Percentiles rank a stretch among this genome's conserved stretches.
Conservation (phyloP, 2,888 invertebrate species). For the Hypselothyrea guttata region DNA sequence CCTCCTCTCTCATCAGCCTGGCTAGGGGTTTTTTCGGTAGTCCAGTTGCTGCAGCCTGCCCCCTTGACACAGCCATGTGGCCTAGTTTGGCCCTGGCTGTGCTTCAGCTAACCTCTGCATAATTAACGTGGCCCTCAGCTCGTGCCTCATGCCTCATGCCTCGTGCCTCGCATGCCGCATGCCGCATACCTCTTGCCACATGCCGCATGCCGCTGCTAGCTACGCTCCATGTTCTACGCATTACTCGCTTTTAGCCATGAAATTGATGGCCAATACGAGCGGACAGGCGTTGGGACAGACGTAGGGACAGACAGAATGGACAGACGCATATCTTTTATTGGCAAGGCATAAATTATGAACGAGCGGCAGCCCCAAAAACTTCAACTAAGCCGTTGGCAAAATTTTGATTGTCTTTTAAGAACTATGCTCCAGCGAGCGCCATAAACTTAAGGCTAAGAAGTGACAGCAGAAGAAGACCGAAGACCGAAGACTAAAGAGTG, state of each 20-base stretch:
- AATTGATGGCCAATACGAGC: constrained; percentile 63
- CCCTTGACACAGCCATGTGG: constrained; percentile 61
- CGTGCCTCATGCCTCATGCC: constrained; percentile 13
- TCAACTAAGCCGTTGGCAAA: constrained; percentile 67
- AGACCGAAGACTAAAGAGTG: no score
- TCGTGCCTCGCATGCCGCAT: constrained; percentile 13
- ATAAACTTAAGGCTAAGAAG: background rate
- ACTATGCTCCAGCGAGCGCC: constrained; percentile 17
- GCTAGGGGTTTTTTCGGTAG: constrained; percentile 14
- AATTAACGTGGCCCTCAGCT: constrained; percentile 30
- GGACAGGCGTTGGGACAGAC: constrained; percentile 1
- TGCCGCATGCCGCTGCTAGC: constrained; percentile 10
- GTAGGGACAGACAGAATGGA: constrained; percentile 8
- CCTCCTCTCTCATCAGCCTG: background rate
- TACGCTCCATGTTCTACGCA: constrained; percentile 53
- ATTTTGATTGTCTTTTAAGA: constrained; percentile 70
- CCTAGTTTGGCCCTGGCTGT: constrained; percentile 69
- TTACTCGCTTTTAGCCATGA: constrained; percentile 53
- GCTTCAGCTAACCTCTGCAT: constrained; percentile 51
- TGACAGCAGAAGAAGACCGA: background rate
- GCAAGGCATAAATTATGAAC: constrained; percentile 68
- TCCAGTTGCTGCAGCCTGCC: constrained; percentile 14
- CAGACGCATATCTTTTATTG: constrained; percentile 62
- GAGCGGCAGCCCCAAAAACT: constrained; percentile 55
- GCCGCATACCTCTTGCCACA: constrained; percentile 16